Percentiles rank a stretch among this genome's conserved stretches.
phyloP scores from a whole-genome alignment of 2,797 vertebrate species.

The Columba guinea region DNA sequence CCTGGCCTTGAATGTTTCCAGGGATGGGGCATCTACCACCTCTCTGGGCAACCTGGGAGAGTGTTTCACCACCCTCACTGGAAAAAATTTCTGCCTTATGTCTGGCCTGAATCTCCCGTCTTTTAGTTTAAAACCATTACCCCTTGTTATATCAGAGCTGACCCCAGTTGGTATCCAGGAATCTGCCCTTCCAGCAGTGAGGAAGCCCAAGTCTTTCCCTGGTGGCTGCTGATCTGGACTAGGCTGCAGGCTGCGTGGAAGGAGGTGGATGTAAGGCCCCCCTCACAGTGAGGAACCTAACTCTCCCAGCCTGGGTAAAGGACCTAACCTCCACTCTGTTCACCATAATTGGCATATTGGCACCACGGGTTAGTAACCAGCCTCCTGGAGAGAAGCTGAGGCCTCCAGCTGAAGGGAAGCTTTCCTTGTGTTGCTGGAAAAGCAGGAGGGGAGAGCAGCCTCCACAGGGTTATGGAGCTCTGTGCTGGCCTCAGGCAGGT shows the following conservation, averaged over 20 bases:
- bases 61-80: too few relatives aligned
- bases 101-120: too few relatives aligned
- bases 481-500: neutral
- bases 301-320: neutral
- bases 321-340: neutral
- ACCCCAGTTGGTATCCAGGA: neutral
- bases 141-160: neutral
- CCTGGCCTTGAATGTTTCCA: too few relatives aligned
- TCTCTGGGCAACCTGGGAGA: too few relatives aligned
- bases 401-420: neutral
- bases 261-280: neutral
- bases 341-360: neutral
- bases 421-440: neutral
- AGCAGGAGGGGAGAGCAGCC: accelerated
- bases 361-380: neutral
- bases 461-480: neutral
- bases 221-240: neutral
- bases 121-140: too few relatives aligned
- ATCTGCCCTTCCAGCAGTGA: neutral
- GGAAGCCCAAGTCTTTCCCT: neutral
- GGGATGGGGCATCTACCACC: too few relatives aligned
- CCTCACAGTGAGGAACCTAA: neutral
- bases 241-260: neutral
- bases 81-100: too few relatives aligned
- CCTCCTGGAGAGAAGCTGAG: neutral